These are phyloP conservation scores for Mobula birostris DNA, from an alignment of 2,113 vertebrate species.

Conservation along the genomic window DNA sequence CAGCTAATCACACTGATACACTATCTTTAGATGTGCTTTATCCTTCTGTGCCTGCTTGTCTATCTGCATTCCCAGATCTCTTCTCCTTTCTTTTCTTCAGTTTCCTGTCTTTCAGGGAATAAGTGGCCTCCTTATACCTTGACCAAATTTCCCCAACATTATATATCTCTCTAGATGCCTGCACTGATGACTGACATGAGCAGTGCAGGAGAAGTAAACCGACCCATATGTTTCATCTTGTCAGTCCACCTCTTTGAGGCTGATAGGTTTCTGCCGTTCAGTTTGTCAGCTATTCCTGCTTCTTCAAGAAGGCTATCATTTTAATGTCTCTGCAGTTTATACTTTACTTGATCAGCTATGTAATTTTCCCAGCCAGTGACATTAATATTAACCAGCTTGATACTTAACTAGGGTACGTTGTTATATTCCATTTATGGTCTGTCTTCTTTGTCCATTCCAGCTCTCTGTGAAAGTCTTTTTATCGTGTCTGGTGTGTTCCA, in stretches of 20 bases:
- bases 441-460: background rate
- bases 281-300: slow-evolving; percentile 2
- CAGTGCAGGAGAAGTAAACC: background rate
- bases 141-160: background rate
- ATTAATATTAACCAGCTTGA: background rate
- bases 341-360: background rate
- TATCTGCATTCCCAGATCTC: background rate
- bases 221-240: background rate
- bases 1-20: background rate
- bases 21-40: background rate
- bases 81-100: background rate
- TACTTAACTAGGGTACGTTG: background rate
- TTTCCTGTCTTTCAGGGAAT: background rate
- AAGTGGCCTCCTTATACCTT: background rate
- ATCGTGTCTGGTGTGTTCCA: background rate
- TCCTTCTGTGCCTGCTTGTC: background rate
- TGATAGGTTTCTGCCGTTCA: background rate
- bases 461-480: background rate
- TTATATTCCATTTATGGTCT: background rate
- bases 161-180: background rate
- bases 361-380: background rate
- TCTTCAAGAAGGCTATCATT: background rate
- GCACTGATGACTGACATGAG: background rate
- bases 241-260: background rate
- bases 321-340: background rate